phyloP scores from a whole-genome alignment of 1,140 invertebrate species.

The Sycophila sp. region DNA sequence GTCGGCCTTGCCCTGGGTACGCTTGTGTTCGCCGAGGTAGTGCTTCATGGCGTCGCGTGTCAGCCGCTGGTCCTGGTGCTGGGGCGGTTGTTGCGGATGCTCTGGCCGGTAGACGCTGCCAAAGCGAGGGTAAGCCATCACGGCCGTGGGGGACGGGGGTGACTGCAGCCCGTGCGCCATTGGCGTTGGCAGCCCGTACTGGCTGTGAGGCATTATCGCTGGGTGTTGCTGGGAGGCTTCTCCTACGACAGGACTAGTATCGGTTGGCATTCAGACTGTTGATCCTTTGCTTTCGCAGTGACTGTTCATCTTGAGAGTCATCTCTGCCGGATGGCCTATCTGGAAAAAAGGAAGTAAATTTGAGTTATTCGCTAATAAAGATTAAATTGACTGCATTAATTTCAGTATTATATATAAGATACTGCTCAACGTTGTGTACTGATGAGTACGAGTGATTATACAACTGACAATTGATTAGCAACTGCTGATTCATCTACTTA shows the following conservation, averaged over 20 bases:
- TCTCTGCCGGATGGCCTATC: not conserved
- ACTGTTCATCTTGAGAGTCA: not conserved
- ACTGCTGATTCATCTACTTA: no score
- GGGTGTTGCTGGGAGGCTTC: not conserved
- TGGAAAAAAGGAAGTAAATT: no score
- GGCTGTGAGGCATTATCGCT: slow-evolving; percentile 76
- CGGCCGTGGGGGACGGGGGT: slow-evolving; percentile 77
- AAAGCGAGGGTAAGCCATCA: slow-evolving; percentile 69
- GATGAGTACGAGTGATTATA: no score
- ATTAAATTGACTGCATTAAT: no score
- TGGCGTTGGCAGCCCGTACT: slow-evolving; percentile 76
- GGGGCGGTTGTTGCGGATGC: slow-evolving; percentile 73
- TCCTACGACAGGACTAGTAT: slow-evolving; percentile 3
- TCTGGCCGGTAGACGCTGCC: slow-evolving; percentile 78
- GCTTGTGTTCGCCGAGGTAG: slow-evolving; percentile 89
- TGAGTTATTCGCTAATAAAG: no score
- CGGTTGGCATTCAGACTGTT: not conserved
- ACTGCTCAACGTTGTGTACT: no score
- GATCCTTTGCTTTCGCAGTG: not conserved
- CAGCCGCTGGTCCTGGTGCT: slow-evolving; percentile 76
- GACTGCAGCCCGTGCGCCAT: slow-evolving; percentile 80
- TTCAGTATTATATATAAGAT: no score
- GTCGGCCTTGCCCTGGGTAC: slow-evolving; percentile 66
- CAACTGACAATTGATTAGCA: no score
- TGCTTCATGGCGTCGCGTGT: slow-evolving; percentile 96